Conservation (phyloP, 2,113 vertebrate species). For the Marcusenius ussheri region DNA sequence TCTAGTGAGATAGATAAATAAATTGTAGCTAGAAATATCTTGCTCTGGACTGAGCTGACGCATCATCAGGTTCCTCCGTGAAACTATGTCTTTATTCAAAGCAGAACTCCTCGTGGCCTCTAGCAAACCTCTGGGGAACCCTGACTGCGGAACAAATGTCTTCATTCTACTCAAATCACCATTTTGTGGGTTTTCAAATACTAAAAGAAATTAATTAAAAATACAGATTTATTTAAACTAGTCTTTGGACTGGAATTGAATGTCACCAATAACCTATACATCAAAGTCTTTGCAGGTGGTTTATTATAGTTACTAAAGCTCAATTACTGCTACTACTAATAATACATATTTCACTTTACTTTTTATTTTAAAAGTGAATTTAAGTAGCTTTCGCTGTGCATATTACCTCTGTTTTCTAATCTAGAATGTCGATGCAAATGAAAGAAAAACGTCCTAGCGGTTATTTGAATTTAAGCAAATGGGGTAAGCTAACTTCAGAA, state of each 20-base stretch:
- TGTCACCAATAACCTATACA: neutral
- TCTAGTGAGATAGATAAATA: neutral
- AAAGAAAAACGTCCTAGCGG: constrained; percentile 45
- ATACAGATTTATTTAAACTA: neutral
- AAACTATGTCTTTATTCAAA: neutral
- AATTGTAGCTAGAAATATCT: neutral
- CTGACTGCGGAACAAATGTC: neutral
- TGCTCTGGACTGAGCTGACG: neutral
- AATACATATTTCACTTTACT: neutral
- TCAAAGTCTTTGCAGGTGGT: neutral
- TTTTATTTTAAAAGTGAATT: neutral
- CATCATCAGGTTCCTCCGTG: neutral
- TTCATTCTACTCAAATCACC: neutral
- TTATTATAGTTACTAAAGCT: neutral
- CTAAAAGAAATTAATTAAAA: neutral
- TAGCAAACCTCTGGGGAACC: neutral
- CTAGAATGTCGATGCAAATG: constrained; percentile 47
- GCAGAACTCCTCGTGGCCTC: neutral
- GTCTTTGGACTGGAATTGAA: neutral
- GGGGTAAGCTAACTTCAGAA: constrained; percentile 31
- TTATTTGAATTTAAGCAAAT: constrained; percentile 52
- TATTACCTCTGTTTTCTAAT: constrained; percentile 29
- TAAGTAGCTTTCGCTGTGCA: neutral
- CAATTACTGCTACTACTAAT: neutral
- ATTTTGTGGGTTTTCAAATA: neutral